Evolutionary conservation across 2,888 invertebrate genomes (phyloP), one percentile per base, ranked within the genome.

Genomic region (Pyrrhosoma nymphula): DNA sequence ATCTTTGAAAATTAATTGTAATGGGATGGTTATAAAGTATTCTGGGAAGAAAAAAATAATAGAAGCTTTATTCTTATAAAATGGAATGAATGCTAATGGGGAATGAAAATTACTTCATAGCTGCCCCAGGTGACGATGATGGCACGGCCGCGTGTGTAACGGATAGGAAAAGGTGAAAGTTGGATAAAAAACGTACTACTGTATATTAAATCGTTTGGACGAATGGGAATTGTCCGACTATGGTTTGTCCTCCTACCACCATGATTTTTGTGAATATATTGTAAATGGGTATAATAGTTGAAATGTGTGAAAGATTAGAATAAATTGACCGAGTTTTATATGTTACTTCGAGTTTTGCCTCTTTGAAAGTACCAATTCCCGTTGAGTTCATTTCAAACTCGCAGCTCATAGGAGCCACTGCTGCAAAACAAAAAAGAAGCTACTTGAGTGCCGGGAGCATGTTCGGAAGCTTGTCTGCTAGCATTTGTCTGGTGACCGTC

Each of bases 21-120:
- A 69, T 69, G 47, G 93, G 47, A 91, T 47, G 69, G 93, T 69
- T 93, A 55, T 35, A 75, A 93, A 93, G 39, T 69, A n/a, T 47
- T 47, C 47, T 18, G 63, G 39, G 93, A 47, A 93, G 60, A 93
- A 93, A 56, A n/a, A 60, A 75, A 55, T 56, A 47, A 69, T 47
- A 93, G 56, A 93, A 69, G 93, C 69, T 93, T 93, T 93, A 93
- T 93, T 93, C 93, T 93, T 93, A 69, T 93, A 93, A 93, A 93
- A 75, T 20, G 47, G 75, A 63, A 47, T 93, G 69, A 93, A 93
- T 93, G 93, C 69, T 47, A 23, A 20, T 23, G 93, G 93, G 93
- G 75, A 60, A 60, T 75, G 47, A 20, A 75, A 26, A 47, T 69
- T 26, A 16, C 47, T 47, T 47, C 69, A 47, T 47, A 47, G 47